Conservation (phyloP, 2,113 vertebrate species). For the Rousettus leschenaultii region DNA sequence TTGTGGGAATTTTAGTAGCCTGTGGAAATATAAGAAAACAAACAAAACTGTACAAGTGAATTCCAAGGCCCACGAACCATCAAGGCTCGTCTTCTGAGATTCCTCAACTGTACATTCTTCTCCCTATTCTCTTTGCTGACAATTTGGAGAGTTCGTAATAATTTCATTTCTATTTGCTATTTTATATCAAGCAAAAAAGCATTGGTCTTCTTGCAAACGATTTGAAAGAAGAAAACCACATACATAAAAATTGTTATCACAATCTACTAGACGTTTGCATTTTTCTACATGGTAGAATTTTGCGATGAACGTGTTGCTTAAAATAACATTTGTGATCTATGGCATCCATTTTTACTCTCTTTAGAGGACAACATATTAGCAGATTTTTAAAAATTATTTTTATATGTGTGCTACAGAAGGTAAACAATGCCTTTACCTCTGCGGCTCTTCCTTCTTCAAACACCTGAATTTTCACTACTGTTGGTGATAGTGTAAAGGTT, state of each 20-base stretch:
- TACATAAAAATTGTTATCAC: background rate
- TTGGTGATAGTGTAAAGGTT: background rate
- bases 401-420: background rate
- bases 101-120: background rate
- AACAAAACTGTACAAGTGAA: slow-evolving; percentile 27
- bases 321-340: background rate
- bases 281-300: slow-evolving; percentile 15
- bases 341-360: background rate
- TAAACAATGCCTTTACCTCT: background rate
- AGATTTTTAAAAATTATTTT: background rate
- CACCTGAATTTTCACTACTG: background rate
- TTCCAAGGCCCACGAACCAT: background rate
- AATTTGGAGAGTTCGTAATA: slow-evolving; percentile 34
- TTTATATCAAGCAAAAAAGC: slow-evolving; percentile 7
- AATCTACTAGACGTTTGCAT: background rate
- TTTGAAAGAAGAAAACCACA: background rate
- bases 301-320: background rate
- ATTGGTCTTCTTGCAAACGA: slow-evolving; percentile 21
- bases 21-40: slow-evolving; percentile 39
- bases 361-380: background rate
- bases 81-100: background rate
- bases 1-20: slow-evolving; percentile 47
- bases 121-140: background rate
- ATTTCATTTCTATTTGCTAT: slow-evolving; percentile 43
- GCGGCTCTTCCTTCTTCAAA: background rate